These are phyloP conservation scores for Hyposoter didymator DNA, from an alignment of 2,888 invertebrate genomes.

Conservation along the genomic window DNA sequence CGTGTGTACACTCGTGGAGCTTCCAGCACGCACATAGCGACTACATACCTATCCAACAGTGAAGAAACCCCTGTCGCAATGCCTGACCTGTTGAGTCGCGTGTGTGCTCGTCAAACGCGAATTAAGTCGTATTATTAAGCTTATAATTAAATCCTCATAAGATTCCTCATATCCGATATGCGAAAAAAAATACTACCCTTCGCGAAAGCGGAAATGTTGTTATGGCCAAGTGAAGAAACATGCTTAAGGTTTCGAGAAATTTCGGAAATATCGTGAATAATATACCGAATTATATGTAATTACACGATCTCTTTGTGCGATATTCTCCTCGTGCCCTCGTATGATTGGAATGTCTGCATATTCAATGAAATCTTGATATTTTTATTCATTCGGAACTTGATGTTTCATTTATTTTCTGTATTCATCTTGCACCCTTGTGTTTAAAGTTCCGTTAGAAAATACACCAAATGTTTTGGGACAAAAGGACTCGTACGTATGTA, in stretches of 20 bases:
- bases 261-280: neutral
- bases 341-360: neutral
- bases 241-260: constrained; percentile 2
- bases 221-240: constrained; percentile 2
- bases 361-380: neutral
- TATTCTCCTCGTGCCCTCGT: neutral
- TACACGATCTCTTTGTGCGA: neutral
- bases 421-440: neutral
- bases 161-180: constrained; percentile 47
- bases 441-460: neutral
- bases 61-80: constrained; percentile 74
- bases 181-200: neutral
- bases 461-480: neutral
- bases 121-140: constrained; percentile 80
- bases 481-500: neutral
- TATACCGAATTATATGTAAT: neutral
- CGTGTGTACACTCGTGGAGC: constrained; percentile 6
- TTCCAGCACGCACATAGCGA: constrained; percentile 32
- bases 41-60: constrained; percentile 16
- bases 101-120: constrained; percentile 77
- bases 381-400: neutral
- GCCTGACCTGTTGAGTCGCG: constrained; percentile 79
- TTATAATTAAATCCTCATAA: constrained; percentile 80
- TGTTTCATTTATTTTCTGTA: neutral
- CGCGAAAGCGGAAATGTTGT: neutral